phyloP scores from a whole-genome alignment of 2,113 vertebrate species.

The Epinephelus lanceolatus region DNA sequence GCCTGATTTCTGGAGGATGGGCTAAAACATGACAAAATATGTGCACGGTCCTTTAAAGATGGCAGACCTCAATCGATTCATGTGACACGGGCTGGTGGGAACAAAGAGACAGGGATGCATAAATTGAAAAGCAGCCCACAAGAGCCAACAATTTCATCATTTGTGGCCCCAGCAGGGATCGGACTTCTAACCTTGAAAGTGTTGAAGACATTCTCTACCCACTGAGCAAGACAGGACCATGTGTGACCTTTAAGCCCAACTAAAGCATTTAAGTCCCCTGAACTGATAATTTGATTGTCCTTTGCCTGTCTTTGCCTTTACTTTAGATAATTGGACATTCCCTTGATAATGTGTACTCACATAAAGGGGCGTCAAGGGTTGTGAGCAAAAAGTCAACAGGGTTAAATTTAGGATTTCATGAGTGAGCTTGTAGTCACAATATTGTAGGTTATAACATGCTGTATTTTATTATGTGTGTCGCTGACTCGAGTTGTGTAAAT shows the following conservation, averaged over 20 bases:
- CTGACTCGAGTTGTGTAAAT: neutral
- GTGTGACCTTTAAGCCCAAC: conserved; percentile 50
- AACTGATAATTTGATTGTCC: conserved; percentile 60
- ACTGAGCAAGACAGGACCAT: conserved; percentile 23
- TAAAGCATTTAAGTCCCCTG: conserved; percentile 44
- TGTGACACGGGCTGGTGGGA: neutral
- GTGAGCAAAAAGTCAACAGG: conserved; percentile 13
- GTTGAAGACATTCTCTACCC: conserved; percentile 17
- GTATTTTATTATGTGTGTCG: neutral
- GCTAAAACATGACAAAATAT: neutral
- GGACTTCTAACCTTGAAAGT: conserved; percentile 26
- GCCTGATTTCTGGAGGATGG: neutral
- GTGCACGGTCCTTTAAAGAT: conserved; percentile 6
- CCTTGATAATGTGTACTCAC: conserved; percentile 43
- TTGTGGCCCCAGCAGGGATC: conserved; percentile 29
- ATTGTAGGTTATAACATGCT: too few species aligned
- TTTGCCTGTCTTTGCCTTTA: conserved; percentile 56
- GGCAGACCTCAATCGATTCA: conserved; percentile 1
- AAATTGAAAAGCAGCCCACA: neutral
- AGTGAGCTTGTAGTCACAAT: conserved; percentile 2
- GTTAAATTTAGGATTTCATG: neutral
- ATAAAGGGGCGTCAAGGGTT: neutral
- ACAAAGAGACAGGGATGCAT: conserved; percentile 8
- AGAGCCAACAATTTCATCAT: conserved; percentile 16
- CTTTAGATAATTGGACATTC: conserved; percentile 57